These are phyloP conservation scores for Parapristionchus giblindavisi DNA, from an alignment of 2,888 invertebrate species.

Conservation along the genomic window DNA sequence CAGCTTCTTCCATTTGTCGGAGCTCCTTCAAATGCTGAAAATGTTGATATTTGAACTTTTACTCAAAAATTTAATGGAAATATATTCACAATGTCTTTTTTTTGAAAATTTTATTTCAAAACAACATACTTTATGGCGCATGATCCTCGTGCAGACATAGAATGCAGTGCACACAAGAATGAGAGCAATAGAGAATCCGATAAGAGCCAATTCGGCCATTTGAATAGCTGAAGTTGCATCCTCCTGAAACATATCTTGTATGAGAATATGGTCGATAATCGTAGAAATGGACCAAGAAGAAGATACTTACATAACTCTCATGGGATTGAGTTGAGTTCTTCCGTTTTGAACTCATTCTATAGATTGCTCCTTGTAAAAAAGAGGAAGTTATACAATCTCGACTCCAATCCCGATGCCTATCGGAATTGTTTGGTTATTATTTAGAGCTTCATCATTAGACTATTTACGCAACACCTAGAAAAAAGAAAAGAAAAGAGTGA, in stretches of 20 bases:
- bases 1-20: slow-evolving; percentile 5
- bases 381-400: no score
- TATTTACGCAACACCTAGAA: no score
- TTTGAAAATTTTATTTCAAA: neutral
- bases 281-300: no score
- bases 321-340: no score
- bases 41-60: neutral
- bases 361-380: no score
- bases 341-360: no score
- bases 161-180: slow-evolving; percentile 24
- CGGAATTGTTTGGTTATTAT: no score
- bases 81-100: neutral
- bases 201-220: slow-evolving; percentile 33
- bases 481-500: no score
- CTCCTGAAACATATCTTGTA: neutral
- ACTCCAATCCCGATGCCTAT: no score
- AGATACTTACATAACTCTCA: no score
- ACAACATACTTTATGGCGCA: slow-evolving; percentile 9
- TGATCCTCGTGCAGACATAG: slow-evolving; percentile 26
- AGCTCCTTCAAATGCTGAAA: slow-evolving; percentile 33
- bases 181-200: slow-evolving; percentile 15
- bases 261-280: neutral
- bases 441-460: no score
- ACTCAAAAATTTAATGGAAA: neutral
- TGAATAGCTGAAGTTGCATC: slow-evolving; percentile 10